These are phyloP conservation scores for Apteryx mantelli DNA, from an alignment of 2,113 vertebrate genomes.

Conservation along the genomic window DNA sequence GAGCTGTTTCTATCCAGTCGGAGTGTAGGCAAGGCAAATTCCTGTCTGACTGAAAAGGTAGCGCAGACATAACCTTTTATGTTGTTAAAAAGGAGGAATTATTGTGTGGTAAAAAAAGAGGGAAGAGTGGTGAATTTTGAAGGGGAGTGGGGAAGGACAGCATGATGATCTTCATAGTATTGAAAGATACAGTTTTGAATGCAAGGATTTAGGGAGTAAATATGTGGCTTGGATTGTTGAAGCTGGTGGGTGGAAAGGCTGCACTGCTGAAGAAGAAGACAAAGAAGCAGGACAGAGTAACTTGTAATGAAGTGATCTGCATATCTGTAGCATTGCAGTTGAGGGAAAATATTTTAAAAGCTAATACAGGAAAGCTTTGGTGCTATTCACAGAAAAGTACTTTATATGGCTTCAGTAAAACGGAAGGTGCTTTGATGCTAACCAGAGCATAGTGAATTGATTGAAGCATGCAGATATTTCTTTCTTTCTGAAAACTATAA, in stretches of 20 bases:
- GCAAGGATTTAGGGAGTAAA: too few relatives aligned
- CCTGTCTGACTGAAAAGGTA: too few relatives aligned
- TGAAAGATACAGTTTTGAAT: too few relatives aligned
- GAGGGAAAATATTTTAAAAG: not conserved
- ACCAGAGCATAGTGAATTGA: too few relatives aligned
- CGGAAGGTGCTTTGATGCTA: not conserved
- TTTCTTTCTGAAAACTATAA: not conserved
- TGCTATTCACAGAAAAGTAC: not conserved
- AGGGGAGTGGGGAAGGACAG: too few relatives aligned
- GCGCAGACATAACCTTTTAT: too few relatives aligned
- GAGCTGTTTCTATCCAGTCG: not conserved
- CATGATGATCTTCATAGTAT: too few relatives aligned
- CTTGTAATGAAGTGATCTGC: not conserved
- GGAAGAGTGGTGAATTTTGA: too few relatives aligned
- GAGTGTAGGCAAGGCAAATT: not conserved
- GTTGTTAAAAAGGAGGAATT: too few relatives aligned
- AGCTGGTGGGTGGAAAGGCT: not conserved
- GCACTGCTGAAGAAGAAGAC: not conserved
- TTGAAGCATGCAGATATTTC: not conserved
- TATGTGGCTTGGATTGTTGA: too few relatives aligned
- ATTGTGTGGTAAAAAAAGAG: too few relatives aligned
- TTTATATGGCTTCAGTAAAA: not conserved
- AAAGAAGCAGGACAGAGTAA: not conserved
- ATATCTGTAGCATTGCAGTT: not conserved
- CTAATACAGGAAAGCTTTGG: not conserved